Evolutionary conservation across 1,140 invertebrate species (phyloP), one percentile per base, ranked within the genome.

Genomic region (Heliconius nattereri): DNA sequence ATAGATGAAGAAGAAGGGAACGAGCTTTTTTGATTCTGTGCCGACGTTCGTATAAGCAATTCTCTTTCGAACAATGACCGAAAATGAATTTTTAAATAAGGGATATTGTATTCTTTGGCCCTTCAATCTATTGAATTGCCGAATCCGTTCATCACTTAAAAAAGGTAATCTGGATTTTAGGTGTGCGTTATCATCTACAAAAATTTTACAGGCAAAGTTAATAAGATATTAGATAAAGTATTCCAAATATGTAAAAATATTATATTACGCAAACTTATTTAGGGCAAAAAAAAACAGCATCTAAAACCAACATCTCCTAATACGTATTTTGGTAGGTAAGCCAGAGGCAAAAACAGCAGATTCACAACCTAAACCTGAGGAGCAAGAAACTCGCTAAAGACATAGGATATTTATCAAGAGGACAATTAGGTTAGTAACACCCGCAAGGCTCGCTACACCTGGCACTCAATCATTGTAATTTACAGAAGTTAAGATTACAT

Each of bases 381-480:
- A 40, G 66, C 74, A 45, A 76, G n/a, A 71, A 29, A 70, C n/a
- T 52, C 49, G 49, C 54, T 66, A 78, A 74, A 60, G 77, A 72
- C 54, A 78, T 32, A 66, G 45, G 35, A 66, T 78, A 78, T 78
- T 78, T 78, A 78, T 78, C 77, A 73, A 35, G 37, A 72, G 40
- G 35, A 74, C 45, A 73, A 78, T 78, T 78, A 78, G 74, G 52
- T 78, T 70, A 70, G 54, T 60, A 78, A 73, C 29, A 37, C 20
- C 52, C 52, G 60, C 35, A 57, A 73, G 32, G 19, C 32, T 73
- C 19, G 35, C 52, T 74, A 78, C 77, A 78, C 77, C 77, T 78
- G 77, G 29, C 66, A 66, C 77, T 78, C 74, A 78, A 74, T 78
- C 72, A 74, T 57, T 74, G 57, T 74, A 74, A 72, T 26, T 78